phyloP scores from a whole-genome alignment of 2,888 invertebrate genomes.

The Polydrusus tereticollis region DNA sequence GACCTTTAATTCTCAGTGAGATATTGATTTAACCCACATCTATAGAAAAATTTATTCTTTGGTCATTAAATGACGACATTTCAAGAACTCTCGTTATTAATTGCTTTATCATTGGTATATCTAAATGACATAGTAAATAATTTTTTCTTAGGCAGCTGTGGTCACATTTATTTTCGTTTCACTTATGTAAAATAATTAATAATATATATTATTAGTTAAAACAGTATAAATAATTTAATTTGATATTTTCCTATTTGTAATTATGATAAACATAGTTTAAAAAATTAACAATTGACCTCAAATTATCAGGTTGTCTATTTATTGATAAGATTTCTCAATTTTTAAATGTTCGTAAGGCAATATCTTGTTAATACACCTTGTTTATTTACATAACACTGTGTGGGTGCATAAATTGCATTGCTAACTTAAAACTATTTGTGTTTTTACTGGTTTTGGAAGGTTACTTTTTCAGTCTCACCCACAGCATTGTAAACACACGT shows the following conservation, averaged over 20 bases:
- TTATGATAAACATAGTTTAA: background rate
- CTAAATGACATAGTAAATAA: conserved; percentile 10
- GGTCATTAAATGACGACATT: conserved; percentile 21
- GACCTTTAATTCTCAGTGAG: background rate
- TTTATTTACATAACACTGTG: conserved; percentile 1
- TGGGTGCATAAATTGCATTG: background rate
- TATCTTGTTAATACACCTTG: background rate
- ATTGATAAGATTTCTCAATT: too few relatives aligned
- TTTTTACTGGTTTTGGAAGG: conserved; percentile 9
- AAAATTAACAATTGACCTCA: background rate
- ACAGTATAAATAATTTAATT: background rate
- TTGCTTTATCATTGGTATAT: conserved; percentile 13
- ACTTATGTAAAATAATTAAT: background rate
- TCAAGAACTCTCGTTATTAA: conserved; percentile 25
- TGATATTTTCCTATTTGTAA: background rate
- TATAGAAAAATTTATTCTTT: background rate
- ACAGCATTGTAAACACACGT: background rate
- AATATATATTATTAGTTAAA: background rate
- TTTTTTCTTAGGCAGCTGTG: background rate
- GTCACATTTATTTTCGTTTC: conserved; percentile 16
- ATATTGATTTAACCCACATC: conserved; percentile 33
- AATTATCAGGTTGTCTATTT: background rate
- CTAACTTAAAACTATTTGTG: conserved; percentile 1
- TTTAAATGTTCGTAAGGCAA: too few relatives aligned
- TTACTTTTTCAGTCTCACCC: conserved; percentile 7